Percentiles rank a stretch among this genome's conserved stretches.
phyloP scores from a whole-genome alignment of 1,140 invertebrate species.

The Pantala flavescens region DNA sequence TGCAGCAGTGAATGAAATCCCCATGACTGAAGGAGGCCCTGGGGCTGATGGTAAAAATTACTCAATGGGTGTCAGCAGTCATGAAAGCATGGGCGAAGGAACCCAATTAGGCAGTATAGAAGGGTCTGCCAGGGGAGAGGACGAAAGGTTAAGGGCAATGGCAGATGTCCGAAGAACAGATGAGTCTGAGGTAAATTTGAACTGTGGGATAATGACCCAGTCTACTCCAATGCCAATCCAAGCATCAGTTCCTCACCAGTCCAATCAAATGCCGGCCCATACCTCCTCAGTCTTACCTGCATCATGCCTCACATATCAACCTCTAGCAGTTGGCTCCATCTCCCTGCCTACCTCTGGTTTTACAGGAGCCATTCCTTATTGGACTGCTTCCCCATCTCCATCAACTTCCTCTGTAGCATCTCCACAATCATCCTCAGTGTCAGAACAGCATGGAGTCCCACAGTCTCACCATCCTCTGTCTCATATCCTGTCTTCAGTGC shows the following conservation, averaged over 20 bases:
- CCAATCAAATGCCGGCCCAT: neutral
- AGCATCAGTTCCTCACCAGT: neutral
- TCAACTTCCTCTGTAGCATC: neutral
- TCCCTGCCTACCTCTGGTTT: neutral
- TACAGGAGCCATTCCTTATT: neutral
- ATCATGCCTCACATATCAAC: neutral
- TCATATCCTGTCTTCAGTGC: conserved; percentile 18
- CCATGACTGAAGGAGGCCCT: neutral
- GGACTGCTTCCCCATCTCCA: neutral
- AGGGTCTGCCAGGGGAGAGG: neutral
- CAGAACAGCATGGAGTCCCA: conserved; percentile 2
- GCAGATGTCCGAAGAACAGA: neutral
- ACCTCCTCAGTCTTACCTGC: neutral
- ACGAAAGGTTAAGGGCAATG: neutral
- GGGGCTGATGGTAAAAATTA: neutral
- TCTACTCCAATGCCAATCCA: neutral
- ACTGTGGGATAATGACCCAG: neutral
- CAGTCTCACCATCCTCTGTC: neutral
- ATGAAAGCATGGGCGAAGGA: neutral
- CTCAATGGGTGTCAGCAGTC: neutral
- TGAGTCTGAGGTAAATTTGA: neutral
- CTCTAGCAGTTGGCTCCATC: neutral
- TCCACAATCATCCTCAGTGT: neutral
- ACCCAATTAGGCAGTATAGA: neutral
- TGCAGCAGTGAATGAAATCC: neutral